Base-by-base conservation (phyloP, 2,888 invertebrate genomes). In the Oligia strigilis region DNA sequence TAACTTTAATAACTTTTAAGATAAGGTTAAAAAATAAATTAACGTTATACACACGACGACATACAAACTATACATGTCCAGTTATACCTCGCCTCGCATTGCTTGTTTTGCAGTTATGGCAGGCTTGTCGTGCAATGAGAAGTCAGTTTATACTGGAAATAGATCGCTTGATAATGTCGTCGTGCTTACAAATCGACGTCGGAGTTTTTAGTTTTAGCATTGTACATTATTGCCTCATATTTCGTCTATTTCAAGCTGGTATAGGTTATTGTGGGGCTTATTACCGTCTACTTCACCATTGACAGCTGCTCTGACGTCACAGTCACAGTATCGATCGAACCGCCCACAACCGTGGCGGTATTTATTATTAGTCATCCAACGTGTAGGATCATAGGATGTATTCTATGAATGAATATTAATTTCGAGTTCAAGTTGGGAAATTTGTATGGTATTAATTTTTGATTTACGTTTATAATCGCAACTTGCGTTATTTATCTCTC, bases 251-350 rank as follows among this genome's bases (percentile, higher is more conserved):
- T 0, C 2, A 43, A 5, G 23, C 6, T 40, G 13, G 17, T 19
- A 23, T 19, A 29, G 14, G n/a, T 19, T 40, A 74, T 49, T 40
- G 43, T n/a, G 9, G 29, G 40, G 5, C 4, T 43, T 40, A 55
- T 23, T 43, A 72, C 29, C 9, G 17, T 29, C 8, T 23, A 40
- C 55, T 58, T 36, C 29, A 64, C 17, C 14, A 62, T 1, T 62
- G 58, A 52, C 80, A 72, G 46, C 46, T 71, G 80, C 65, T 29
- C 9, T 72, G 81, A 84, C 77, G 85, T 75, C 86, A 84, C 29
- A 36, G 82, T 72, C 82, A 84, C 19, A 36, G 40, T n/a, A 86
- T 85, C 76, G 85, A 86, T 72, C 75, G 72, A 29, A 46, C 64
- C 72, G 69, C 69, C 72, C 82, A 71, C 73, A 49, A 40, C 9